Percentiles rank a stretch among this genome's conserved stretches.
phyloP scores from a whole-genome alignment of 2,797 vertebrate species.

The Sebastes alutus region DNA sequence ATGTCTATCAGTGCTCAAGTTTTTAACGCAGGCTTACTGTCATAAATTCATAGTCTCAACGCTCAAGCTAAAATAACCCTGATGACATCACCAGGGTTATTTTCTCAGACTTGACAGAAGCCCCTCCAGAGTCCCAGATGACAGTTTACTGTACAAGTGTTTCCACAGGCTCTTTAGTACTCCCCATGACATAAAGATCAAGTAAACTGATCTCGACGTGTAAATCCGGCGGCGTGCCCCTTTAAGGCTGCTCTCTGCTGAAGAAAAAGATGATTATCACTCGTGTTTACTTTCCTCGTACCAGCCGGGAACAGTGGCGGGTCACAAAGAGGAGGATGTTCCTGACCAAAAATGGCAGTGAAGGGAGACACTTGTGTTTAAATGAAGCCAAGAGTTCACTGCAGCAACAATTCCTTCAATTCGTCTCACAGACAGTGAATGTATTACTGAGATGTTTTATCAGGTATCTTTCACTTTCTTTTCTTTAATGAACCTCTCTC shows the following conservation, averaged over 20 bases:
- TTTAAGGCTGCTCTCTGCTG: conserved; percentile 34
- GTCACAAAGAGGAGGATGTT: conserved; percentile 56
- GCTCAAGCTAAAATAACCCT: background rate
- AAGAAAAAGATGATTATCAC: conserved; percentile 43
- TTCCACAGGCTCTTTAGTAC: background rate
- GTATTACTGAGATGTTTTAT: background rate
- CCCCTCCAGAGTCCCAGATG: background rate
- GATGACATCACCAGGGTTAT: background rate
- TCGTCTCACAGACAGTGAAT: background rate
- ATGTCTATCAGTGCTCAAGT: background rate
- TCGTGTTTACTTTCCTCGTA: conserved; percentile 63
- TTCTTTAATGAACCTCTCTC: background rate
- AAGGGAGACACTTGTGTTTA: conserved; percentile 20
- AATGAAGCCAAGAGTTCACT: conserved; percentile 12
- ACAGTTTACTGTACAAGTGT: background rate
- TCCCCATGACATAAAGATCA: background rate
- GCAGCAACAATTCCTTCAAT: conserved; percentile 16
- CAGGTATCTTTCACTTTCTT: background rate
- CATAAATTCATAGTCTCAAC: background rate
- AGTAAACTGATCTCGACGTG: background rate
- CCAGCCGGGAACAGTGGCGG: conserved; percentile 45
- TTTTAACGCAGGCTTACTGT: background rate
- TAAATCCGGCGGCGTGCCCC: background rate
- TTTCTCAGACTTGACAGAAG: background rate
- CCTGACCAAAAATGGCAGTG: conserved; percentile 82